Evolutionary conservation across 2,113 vertebrate genomes (phyloP).

Genomic region (Channa argus): DNA sequence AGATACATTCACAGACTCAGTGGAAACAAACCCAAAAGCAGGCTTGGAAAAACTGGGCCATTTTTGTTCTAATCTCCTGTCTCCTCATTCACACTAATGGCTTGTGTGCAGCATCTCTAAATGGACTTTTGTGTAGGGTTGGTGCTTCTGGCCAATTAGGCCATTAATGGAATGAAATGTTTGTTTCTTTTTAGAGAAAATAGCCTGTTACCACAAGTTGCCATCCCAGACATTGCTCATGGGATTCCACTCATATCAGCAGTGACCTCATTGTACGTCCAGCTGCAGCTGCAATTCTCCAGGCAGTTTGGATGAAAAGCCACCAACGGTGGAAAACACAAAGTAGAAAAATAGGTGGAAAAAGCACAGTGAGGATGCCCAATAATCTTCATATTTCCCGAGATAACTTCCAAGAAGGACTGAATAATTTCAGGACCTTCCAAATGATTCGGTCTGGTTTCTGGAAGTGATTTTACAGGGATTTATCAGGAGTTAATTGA

Average conservation of each 20-base stretch:
- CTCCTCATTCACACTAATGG: no score
- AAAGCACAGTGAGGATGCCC: not conserved
- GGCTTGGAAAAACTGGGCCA: no score
- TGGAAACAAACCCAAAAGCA: no score
- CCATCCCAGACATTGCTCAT: conserved; percentile 17
- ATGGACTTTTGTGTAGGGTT: not conserved
- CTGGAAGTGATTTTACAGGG: no score
- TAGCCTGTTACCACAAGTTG: conserved; percentile 51
- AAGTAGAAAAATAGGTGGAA: not conserved
- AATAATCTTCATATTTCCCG: no score
- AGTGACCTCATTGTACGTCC: conserved; percentile 58
- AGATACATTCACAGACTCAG: no score
- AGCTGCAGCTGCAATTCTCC: conserved; percentile 49
- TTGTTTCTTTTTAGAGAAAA: conserved; percentile 42
- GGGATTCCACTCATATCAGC: conserved; percentile 31
- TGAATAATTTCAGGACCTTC: no score
- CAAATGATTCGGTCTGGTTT: no score
- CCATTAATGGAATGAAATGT: conserved; percentile 35
- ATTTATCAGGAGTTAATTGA: no score
- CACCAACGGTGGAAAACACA: not conserved
- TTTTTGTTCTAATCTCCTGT: no score
- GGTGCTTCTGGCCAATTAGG: conserved; percentile 39
- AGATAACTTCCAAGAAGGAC: no score
- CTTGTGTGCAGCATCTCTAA: no score
- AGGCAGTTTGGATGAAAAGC: conserved; percentile 16